phyloP scores from a whole-genome alignment of 2,888 invertebrate genomes.

The Bombylius major region DNA sequence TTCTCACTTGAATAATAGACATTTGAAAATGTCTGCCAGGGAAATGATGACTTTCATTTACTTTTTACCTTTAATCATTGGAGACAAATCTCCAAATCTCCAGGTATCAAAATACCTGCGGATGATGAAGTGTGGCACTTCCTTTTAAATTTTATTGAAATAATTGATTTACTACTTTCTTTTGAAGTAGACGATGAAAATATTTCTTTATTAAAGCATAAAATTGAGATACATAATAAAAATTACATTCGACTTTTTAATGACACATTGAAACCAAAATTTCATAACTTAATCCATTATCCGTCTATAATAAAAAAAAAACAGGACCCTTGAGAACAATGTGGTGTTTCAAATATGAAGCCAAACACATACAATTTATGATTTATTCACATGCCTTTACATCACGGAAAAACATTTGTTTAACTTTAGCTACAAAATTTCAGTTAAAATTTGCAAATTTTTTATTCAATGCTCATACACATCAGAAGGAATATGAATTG shows the following conservation, averaged over 20 bases:
- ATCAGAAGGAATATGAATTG: no score
- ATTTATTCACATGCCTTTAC: background rate
- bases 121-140: conserved; percentile 19
- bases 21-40: conserved; percentile 16
- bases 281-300: conserved; percentile 16
- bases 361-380: no score
- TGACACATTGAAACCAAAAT: conserved; percentile 1
- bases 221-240: conserved; percentile 8
- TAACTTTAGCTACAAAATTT: conserved; percentile 11
- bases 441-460: conserved; percentile 8
- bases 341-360: conserved; percentile 12
- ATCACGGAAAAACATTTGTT: background rate
- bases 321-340: conserved; percentile 11
- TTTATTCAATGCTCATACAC: no score
- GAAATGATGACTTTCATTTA: conserved; percentile 19
- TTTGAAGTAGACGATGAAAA: conserved; percentile 6
- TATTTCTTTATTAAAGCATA: conserved; percentile 9
- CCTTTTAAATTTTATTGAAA: conserved; percentile 17
- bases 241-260: background rate
- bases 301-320: conserved; percentile 11
- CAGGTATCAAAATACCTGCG: no score
- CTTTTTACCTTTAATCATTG: conserved; percentile 19
- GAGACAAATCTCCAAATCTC: no score
- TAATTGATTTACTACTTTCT: conserved; percentile 16
- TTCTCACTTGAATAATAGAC: conserved; percentile 7